Conservation (phyloP, 35 echinoderm and acorn worm genomes). For the Eucidaris tribuloides region DNA sequence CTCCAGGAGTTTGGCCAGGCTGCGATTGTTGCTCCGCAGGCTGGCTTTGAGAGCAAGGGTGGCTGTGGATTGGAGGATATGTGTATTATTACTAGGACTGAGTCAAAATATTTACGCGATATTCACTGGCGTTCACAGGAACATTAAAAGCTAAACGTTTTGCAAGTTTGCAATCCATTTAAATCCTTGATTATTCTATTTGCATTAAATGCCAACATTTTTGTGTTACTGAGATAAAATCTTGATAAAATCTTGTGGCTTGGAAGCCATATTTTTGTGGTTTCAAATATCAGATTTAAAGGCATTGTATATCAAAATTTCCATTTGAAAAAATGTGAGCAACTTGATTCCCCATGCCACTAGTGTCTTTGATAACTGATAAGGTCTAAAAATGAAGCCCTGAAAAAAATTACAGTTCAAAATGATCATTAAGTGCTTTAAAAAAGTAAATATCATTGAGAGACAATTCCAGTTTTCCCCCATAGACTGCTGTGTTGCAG, state of each 20-base stretch:
- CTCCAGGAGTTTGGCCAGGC: conserved; percentile 57
- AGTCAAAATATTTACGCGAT: background rate
- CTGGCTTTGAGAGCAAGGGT: conserved; percentile 51
- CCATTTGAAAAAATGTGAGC: too few relatives aligned
- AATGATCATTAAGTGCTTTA: too few relatives aligned
- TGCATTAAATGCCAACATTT: too few relatives aligned
- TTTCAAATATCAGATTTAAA: background rate
- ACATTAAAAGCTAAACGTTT: background rate
- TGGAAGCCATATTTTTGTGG: background rate
- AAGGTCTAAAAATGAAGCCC: too few relatives aligned
- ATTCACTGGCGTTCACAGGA: background rate
- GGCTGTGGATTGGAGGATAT: background rate
- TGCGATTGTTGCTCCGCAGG: conserved; percentile 56
- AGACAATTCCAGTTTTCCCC: too few relatives aligned
- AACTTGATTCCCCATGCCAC: too few relatives aligned
- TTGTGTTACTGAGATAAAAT: background rate
- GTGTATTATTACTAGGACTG: background rate
- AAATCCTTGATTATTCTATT: too few relatives aligned
- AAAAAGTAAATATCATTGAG: too few relatives aligned
- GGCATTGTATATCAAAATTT: background rate
- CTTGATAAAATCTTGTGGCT: background rate
- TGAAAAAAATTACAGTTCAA: too few relatives aligned
- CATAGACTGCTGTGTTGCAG: too few relatives aligned
- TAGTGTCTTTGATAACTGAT: too few relatives aligned
- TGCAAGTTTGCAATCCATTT: too few relatives aligned